These are phyloP conservation scores for Brachynemurus nebulosus DNA, from an alignment of 2,888 invertebrate species.

Conservation along the genomic window DNA sequence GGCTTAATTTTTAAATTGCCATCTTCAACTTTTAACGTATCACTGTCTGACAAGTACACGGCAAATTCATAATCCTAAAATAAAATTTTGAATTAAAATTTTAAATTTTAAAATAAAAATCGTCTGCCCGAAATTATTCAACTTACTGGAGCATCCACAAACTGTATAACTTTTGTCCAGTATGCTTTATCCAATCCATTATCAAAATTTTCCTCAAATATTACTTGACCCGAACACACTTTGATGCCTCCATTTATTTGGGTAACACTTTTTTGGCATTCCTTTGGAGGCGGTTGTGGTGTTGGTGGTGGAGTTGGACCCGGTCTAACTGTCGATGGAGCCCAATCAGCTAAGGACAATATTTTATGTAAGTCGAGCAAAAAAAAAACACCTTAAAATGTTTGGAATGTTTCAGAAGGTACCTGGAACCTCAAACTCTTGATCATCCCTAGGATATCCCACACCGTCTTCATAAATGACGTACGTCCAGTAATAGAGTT, in stretches of 20 bases:
- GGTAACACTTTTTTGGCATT: too few species aligned
- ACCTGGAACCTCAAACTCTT: conserved; percentile 42
- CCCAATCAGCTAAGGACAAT: too few species aligned
- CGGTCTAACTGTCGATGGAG: too few species aligned
- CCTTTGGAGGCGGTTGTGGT: too few species aligned
- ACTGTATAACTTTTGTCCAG: conserved; percentile 43
- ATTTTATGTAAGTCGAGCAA: too few species aligned
- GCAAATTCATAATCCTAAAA: conserved; percentile 51
- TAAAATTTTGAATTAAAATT: too few species aligned
- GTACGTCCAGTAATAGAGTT: conserved; percentile 62
- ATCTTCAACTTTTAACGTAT: conserved; percentile 35
- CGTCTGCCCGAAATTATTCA: conserved; percentile 10
- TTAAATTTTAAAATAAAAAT: conserved; percentile 1
- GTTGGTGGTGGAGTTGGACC: too few species aligned
- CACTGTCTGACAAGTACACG: conserved; percentile 40
- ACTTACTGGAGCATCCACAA: conserved; percentile 46
- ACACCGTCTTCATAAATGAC: conserved; percentile 50
- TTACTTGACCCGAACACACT: conserved; percentile 39
- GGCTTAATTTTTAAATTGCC: conserved; percentile 44
- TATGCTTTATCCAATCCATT: conserved; percentile 31
- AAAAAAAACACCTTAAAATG: too few species aligned
- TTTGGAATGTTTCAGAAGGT: too few species aligned
- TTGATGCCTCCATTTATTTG: too few species aligned
- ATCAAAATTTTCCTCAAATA: conserved; percentile 50
- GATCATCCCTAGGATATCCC: conserved; percentile 51